These are phyloP conservation scores for Lytechinus variegatus DNA, from an alignment of 35 echinoderm and acorn worm species.

Conservation along the genomic window DNA sequence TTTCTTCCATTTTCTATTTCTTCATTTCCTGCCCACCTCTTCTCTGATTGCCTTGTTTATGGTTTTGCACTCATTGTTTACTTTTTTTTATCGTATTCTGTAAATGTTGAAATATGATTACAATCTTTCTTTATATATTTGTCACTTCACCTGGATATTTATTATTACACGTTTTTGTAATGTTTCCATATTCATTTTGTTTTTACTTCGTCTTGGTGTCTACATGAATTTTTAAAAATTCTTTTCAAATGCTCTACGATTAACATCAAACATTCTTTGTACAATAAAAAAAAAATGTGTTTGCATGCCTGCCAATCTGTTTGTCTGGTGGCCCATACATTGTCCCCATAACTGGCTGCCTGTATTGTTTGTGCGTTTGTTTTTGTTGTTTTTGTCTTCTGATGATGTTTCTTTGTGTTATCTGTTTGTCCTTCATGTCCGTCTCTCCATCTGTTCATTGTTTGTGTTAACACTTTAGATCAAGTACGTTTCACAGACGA, in stretches of 20 bases:
- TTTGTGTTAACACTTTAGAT: constrained; percentile 53
- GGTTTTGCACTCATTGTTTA: too few relatives aligned
- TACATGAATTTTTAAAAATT: neutral
- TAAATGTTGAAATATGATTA: neutral
- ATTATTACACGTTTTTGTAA: neutral
- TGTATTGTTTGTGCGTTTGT: too few relatives aligned
- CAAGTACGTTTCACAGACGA: constrained; percentile 79
- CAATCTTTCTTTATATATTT: neutral
- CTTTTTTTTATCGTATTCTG: too few relatives aligned
- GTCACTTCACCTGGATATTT: neutral
- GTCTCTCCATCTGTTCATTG: constrained; percentile 9
- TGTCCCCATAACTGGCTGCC: too few relatives aligned
- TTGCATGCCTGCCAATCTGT: neutral
- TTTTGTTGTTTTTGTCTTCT: neutral
- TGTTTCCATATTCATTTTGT: neutral
- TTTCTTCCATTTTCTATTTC: neutral
- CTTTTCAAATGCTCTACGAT: neutral
- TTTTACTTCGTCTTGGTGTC: neutral
- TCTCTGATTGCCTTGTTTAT: too few relatives aligned
- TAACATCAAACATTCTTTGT: neutral
- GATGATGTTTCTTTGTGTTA: neutral
- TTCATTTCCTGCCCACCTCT: too few relatives aligned
- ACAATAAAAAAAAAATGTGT: neutral
- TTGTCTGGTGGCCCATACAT: neutral
- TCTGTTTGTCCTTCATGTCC: neutral